Percentiles rank a stretch among this genome's conserved stretches.
Conservation (phyloP, 2,888 invertebrate species). For the Lochmaea crataegi region DNA sequence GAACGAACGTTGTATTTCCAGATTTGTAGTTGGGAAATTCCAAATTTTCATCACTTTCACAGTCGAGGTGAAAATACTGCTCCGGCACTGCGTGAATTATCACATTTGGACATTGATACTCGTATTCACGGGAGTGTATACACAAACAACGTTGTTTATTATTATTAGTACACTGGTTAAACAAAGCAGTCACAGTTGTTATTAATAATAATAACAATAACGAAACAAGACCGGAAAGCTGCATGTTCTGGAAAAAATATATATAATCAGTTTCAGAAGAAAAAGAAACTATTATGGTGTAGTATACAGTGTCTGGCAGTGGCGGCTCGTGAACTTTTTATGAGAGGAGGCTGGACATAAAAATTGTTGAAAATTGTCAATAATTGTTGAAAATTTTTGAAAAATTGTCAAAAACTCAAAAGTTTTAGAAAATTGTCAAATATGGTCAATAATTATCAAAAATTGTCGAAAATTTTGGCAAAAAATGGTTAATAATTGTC, state of each 20-base stretch:
- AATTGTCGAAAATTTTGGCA: too few relatives aligned
- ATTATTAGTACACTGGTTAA: background rate
- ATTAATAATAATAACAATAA: background rate
- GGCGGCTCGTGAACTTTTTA: too few relatives aligned
- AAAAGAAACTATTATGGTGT: too few relatives aligned
- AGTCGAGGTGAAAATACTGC: background rate
- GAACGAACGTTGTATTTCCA: conserved; percentile 66
- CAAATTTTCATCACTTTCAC: background rate
- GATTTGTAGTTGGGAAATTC: conserved; percentile 66
- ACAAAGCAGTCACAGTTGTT: background rate
- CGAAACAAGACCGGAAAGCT: background rate
- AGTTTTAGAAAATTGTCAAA: too few relatives aligned
- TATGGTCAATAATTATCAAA: too few relatives aligned
- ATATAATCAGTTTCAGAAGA: too few relatives aligned
- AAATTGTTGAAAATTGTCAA: too few relatives aligned
- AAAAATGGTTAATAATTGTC: too few relatives aligned
- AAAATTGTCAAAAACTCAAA: too few relatives aligned
- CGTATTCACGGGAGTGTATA: background rate
- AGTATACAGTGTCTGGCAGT: too few relatives aligned
- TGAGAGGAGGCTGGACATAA: too few relatives aligned
- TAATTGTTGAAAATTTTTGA: too few relatives aligned
- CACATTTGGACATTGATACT: background rate
- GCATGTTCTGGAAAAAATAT: background rate
- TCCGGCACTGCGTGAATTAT: background rate
- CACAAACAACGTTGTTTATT: background rate